Percentiles rank a stretch among this genome's conserved stretches.
Conservation (phyloP, 2,888 invertebrate species). For the Carabus problematicus region DNA sequence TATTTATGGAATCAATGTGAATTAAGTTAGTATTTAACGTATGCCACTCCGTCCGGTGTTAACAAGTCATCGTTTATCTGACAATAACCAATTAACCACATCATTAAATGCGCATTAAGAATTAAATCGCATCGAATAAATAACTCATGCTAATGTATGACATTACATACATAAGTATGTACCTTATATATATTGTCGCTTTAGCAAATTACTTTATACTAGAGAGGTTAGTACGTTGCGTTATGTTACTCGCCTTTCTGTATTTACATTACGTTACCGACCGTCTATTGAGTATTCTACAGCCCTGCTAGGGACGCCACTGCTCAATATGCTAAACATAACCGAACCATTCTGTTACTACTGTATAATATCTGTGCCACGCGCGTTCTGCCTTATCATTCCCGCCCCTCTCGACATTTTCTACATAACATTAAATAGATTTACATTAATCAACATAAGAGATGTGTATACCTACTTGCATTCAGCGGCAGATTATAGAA, state of each 20-base stretch:
- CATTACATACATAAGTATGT: conserved; percentile 29
- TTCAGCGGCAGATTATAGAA: conserved; percentile 5
- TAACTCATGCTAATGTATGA: conserved; percentile 32
- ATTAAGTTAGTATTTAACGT: too few relatives aligned
- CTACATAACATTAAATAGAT: conserved; percentile 24
- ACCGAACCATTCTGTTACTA: conserved; percentile 5
- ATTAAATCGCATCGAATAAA: conserved; percentile 34
- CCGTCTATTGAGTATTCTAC: not conserved
- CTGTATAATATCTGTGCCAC: conserved; percentile 24
- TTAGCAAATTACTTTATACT: too few relatives aligned
- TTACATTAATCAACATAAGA: conserved; percentile 27
- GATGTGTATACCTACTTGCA: conserved; percentile 10
- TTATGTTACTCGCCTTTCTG: too few relatives aligned
- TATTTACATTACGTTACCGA: too few relatives aligned
- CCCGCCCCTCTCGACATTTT: conserved; percentile 14
- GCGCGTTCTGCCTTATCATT: not conserved
- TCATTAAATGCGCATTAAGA: conserved; percentile 34
- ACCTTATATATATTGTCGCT: conserved; percentile 1
- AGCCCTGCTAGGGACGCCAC: not conserved
- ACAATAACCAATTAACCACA: conserved; percentile 36
- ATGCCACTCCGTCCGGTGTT: too few relatives aligned
- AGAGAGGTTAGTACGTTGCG: too few relatives aligned
- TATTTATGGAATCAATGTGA: too few relatives aligned
- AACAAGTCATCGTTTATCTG: conserved; percentile 22
- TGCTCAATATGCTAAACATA: conserved; percentile 9